Percentiles rank a stretch among this genome's conserved stretches.
These are phyloP conservation scores for Apteryx owenii DNA, from an alignment of 2,113 vertebrate species.

Conservation along the genomic window DNA sequence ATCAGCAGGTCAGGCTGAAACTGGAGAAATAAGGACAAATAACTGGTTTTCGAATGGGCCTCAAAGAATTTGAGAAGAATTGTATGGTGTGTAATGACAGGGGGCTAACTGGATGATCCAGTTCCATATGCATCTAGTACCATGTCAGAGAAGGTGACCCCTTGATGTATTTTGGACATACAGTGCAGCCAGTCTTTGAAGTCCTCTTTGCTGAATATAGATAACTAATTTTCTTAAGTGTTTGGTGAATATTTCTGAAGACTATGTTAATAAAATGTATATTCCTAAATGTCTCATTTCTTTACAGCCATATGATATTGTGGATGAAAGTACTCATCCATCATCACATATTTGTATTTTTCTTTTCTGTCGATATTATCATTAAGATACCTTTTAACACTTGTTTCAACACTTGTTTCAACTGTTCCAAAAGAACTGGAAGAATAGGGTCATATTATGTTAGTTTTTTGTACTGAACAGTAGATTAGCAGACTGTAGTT, in stretches of 20 bases:
- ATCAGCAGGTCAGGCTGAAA: background rate
- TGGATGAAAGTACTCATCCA: background rate
- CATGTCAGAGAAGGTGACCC: background rate
- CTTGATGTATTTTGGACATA: background rate
- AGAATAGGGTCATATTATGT: background rate
- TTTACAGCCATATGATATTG: background rate
- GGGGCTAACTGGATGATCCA: background rate
- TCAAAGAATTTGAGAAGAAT: background rate
- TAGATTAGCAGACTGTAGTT: background rate
- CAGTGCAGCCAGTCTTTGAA: background rate
- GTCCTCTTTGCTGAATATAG: background rate
- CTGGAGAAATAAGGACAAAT: background rate
- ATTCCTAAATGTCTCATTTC: background rate
- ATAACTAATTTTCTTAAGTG: background rate
- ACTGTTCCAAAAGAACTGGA: background rate
- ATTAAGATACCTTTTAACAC: background rate
- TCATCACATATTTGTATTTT: background rate
- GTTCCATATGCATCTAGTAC: accelerated
- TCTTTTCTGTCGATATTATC: background rate
- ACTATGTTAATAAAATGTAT: background rate
- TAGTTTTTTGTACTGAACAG: background rate
- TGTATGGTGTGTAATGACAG: accelerated
- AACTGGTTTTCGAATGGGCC: accelerated
- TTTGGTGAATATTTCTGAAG: background rate
- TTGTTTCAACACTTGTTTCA: background rate